These are phyloP conservation scores for Theodoxus fluviatilis DNA, from an alignment of 2,888 invertebrate genomes.

Conservation along the genomic window DNA sequence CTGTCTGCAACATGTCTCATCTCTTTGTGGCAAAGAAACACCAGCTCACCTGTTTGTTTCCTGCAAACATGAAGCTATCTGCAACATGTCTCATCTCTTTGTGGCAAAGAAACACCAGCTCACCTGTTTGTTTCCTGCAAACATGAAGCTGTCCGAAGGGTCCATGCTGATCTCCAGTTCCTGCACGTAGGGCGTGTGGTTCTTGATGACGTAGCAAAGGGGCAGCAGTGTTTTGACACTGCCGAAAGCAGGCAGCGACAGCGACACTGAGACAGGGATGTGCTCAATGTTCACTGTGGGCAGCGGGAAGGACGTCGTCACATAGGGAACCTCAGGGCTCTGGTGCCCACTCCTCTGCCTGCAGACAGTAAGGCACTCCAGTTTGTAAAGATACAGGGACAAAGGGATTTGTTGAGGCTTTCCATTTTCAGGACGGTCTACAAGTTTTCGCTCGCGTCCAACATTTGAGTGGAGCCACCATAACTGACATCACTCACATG, in stretches of 20 bases:
- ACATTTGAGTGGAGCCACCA: no score
- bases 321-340: conserved; percentile 49
- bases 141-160: conserved; percentile 90
- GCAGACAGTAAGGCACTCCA: no score
- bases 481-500: no score
- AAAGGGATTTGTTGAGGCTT: background rate
- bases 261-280: conserved; percentile 63
- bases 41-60: no score
- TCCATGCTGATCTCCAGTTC: conserved; percentile 80
- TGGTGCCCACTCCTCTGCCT: no score
- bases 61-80: no score
- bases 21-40: background rate
- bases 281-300: conserved; percentile 61
- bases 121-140: conserved; percentile 91
- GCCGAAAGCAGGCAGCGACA: conserved; percentile 75
- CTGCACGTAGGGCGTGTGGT: conserved; percentile 76
- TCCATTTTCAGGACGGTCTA: no score
- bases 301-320: conserved; percentile 55
- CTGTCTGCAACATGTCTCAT: no score
- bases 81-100: background rate
- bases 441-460: no score
- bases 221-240: conserved; percentile 70
- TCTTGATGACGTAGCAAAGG: conserved; percentile 72
- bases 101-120: conserved; percentile 17
- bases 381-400: background rate